phyloP scores from a whole-genome alignment of 2,797 vertebrate species.

The Syngnathus rostellatus region DNA sequence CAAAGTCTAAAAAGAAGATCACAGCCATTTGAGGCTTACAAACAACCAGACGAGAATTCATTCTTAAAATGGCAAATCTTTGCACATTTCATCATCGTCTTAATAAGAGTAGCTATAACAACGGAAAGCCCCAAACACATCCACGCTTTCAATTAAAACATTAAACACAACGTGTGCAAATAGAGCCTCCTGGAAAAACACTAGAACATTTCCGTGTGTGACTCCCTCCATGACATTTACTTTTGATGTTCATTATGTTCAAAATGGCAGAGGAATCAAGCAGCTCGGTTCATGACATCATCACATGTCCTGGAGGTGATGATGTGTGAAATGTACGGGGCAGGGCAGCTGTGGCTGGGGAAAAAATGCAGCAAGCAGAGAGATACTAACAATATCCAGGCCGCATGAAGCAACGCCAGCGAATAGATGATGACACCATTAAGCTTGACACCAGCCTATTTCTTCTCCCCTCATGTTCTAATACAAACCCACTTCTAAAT shows the following conservation, averaged over 20 bases:
- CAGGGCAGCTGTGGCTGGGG: constrained; percentile 43
- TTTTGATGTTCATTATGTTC: constrained; percentile 12
- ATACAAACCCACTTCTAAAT: neutral
- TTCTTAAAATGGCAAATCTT: too few relatives aligned
- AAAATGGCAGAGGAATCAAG: constrained; percentile 16
- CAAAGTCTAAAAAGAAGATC: neutral
- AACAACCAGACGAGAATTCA: too few relatives aligned
- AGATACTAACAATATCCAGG: constrained; percentile 23
- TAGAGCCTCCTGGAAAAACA: neutral
- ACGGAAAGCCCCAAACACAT: neutral
- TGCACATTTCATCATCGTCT: too few relatives aligned
- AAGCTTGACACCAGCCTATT: neutral
- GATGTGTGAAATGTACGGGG: constrained; percentile 46
- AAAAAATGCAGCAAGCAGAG: constrained; percentile 6
- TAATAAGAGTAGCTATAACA: neutral
- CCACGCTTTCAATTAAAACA: neutral
- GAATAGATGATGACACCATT: neutral
- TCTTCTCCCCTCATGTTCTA: neutral
- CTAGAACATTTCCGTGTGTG: constrained; percentile 4
- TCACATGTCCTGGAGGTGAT: constrained; percentile 38
- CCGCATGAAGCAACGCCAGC: constrained; percentile 8
- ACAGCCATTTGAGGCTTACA: too few relatives aligned
- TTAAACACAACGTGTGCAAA: neutral
- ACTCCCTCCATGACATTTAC: constrained; percentile 19
- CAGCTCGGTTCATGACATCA: constrained; percentile 41